Evolutionary conservation across 1,140 invertebrate genomes (phyloP), one percentile per base, ranked within the genome.

Genomic region (Microplitis demolitor): DNA sequence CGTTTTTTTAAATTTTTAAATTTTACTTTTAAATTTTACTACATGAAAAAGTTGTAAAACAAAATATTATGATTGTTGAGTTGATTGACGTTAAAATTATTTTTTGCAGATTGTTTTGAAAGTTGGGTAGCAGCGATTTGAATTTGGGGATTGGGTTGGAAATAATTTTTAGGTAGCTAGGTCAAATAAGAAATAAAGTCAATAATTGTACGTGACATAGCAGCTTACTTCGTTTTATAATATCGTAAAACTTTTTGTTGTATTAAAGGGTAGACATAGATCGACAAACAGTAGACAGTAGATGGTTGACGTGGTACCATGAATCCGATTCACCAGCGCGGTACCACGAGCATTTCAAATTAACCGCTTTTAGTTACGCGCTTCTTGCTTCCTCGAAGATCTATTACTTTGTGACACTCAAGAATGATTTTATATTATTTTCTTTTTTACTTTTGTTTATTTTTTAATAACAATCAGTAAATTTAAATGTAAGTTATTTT

Each of bases 161-260:
- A 1, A 74, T 74, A 81, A 74, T 71, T 74, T 78, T 37, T 9
- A 16, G 63, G 5, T 31, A 39, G 14, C 6, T 50, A 50, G 34
- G 62, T 64, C 35, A 53, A 67, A 72, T 66, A 73, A 77, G 79
- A 81, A 84, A 80, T 80, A 77, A 75, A 84, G 85, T 85, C 84
- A 78, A 85, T 85, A 85, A 78, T 77, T 80, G 83, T 83, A 77
- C 82, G 80, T 80, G 84, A 85, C 79, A 83, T 79, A 80, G 79
- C 78, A 76, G 82, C 79, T 82, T 80, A 83, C 83, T 84, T 84
- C 80, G 81, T 79, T 82, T 79, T 82, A 77, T 64, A 51, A 11
- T 50, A 63, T 64, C 64, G 77, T 76, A 76, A 75, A 72, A 73
- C 73, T 72, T 62, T 73, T 73, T 78, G 74, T 73, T 74, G 77